Conservation (phyloP, 2,888 invertebrate genomes). For the Neoaliturus tenellus region DNA sequence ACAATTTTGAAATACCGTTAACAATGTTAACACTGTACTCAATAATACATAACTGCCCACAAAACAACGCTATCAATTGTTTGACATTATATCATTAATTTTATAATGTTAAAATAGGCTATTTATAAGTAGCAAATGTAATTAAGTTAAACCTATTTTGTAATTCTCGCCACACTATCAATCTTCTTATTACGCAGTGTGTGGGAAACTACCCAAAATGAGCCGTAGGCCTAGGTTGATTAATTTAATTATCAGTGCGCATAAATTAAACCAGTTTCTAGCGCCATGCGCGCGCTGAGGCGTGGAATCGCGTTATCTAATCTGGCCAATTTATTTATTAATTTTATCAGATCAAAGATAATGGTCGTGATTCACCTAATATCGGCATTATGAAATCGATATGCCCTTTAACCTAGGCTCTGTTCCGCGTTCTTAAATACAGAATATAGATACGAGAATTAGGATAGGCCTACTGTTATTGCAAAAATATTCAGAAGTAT, state of each 20-base stretch:
- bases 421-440: conserved; percentile 3
- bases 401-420: not conserved
- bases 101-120: no score
- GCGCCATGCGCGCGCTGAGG: not conserved
- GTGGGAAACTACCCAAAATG: conserved; percentile 21
- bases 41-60: no score
- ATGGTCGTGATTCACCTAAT: not conserved
- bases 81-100: no score
- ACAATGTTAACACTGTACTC: no score
- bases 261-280: conserved; percentile 46
- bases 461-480: no score
- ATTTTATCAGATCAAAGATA: conserved; percentile 19
- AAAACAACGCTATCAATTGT: no score
- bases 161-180: not conserved
- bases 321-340: conserved; percentile 42
- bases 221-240: conserved; percentile 16
- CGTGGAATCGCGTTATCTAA: conserved; percentile 12
- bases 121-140: no score
- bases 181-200: not conserved
- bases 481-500: no score
- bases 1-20: no score
- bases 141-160: no score
- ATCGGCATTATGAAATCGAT: not conserved
- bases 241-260: conserved; percentile 28
- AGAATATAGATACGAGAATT: no score